Percentiles rank a stretch among this genome's conserved stretches.
Conservation (phyloP, 2,113 vertebrate species). For the Clinocottus analis region DNA sequence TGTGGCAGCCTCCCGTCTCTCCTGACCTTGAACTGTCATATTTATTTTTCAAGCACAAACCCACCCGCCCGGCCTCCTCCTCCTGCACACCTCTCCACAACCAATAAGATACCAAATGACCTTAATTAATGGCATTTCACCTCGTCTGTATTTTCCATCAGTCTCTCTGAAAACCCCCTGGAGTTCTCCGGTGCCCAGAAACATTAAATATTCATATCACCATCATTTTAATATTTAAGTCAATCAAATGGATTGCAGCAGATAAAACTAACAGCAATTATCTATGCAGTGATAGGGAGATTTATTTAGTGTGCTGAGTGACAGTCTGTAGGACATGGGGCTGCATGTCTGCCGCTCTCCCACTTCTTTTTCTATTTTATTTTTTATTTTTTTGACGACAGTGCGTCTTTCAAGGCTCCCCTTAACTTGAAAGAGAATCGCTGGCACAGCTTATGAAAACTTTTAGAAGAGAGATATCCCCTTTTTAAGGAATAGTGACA, state of each 20-base stretch:
- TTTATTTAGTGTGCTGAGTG: constrained; percentile 63
- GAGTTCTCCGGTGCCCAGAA: constrained; percentile 47
- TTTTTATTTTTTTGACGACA: constrained; percentile 9
- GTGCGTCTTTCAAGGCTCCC: constrained; percentile 43
- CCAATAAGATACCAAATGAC: constrained; percentile 58
- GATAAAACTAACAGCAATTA: constrained; percentile 70
- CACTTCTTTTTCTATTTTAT: not conserved
- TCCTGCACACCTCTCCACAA: constrained; percentile 2
- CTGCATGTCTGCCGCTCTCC: constrained; percentile 27
- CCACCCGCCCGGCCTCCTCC: not conserved
- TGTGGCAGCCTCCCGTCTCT: constrained; percentile 41
- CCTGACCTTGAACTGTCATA: constrained; percentile 63
- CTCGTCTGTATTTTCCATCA: constrained; percentile 59
- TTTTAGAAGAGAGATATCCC: constrained; percentile 37
- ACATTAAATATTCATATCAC: constrained; percentile 71
- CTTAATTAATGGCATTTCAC: constrained; percentile 66
- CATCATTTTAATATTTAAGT: constrained; percentile 68
- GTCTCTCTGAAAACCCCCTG: constrained; percentile 33
- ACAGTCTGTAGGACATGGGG: constrained; percentile 47
- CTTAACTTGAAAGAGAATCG: constrained; percentile 46
- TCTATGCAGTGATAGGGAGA: constrained; percentile 37
- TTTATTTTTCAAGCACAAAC: constrained; percentile 9
- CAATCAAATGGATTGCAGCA: constrained; percentile 61
- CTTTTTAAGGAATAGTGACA: constrained; percentile 41
- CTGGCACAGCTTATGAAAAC: constrained; percentile 34